A percentile compares a stretch with the other conserved stretches of the same genome.
These are phyloP conservation scores for Nilaparvata lugens DNA, from an alignment of 1,140 invertebrate species.

Conservation along the genomic window DNA sequence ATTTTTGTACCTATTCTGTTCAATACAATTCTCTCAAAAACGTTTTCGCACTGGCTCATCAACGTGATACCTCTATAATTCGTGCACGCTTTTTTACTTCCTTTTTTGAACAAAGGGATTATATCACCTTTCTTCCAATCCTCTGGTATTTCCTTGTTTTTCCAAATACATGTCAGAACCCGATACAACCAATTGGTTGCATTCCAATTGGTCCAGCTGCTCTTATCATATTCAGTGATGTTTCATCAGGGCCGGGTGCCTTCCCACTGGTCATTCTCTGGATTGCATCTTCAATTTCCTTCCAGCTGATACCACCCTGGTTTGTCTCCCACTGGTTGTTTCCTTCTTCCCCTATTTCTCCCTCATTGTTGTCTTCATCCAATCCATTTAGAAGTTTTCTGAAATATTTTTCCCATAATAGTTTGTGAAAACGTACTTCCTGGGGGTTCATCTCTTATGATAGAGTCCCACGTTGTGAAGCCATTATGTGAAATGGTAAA, in stretches of 20 bases:
- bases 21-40: background rate
- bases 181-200: background rate
- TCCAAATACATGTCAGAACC: background rate
- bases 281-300: background rate
- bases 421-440: too few species aligned
- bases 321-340: too few species aligned
- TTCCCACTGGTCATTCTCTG: background rate
- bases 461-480: too few species aligned
- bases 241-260: background rate
- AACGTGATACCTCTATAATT: background rate
- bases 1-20: background rate
- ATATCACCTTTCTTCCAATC: background rate
- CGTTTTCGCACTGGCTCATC: background rate
- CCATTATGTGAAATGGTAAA: too few species aligned
- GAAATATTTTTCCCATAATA: background rate
- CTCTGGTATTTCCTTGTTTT: background rate
- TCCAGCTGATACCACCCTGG: background rate
- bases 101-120: too few species aligned
- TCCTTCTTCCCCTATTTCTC: too few species aligned
- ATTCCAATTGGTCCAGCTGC: too few species aligned
- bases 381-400: background rate
- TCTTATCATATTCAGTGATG: background rate
- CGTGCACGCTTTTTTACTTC: background rate
- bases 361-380: background rate
- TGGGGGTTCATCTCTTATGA: too few species aligned